Evolutionary conservation across 37 sponge, comb jelly and placozoan genomes (phyloP).

Genomic region (Crambe crambe): DNA sequence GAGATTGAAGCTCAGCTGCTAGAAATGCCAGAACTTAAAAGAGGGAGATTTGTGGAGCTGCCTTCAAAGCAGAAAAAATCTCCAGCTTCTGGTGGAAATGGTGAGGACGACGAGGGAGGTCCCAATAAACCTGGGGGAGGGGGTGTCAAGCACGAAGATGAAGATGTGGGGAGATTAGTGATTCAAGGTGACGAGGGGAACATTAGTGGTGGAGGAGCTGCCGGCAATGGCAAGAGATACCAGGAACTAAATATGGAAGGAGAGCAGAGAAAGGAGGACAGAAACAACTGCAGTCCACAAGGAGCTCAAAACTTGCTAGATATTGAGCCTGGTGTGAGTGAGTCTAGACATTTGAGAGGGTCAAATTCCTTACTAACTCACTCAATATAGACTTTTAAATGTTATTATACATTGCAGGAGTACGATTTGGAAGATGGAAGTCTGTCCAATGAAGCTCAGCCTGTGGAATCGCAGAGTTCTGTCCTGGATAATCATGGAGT

Average conservation of each 20-base stretch:
- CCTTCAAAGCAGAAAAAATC: constrained; percentile 26
- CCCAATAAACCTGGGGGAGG: background rate
- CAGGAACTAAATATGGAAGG: background rate
- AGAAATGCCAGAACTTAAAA: constrained; percentile 78
- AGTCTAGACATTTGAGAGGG: background rate
- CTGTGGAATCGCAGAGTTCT: background rate
- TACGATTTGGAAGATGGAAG: background rate
- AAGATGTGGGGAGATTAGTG: background rate
- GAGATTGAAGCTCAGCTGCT: constrained; percentile 53
- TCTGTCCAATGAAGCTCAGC: background rate
- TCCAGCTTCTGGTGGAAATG: background rate
- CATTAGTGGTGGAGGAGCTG: background rate
- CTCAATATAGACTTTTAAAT: background rate
- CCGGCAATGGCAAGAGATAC: background rate
- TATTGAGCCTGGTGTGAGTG: constrained; percentile 35
- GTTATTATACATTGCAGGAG: background rate
- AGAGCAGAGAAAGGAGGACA: background rate
- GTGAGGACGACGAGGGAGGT: background rate
- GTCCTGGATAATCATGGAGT: background rate
- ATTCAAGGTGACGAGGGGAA: background rate
- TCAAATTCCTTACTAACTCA: background rate
- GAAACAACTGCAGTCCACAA: background rate
- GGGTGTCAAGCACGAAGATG: background rate
- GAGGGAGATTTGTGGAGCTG: constrained; percentile 59
- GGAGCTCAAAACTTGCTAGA: constrained; percentile 18